Evolutionary conservation across 1,140 invertebrate genomes (phyloP).

Genomic region (Campoletis sonorensis): DNA sequence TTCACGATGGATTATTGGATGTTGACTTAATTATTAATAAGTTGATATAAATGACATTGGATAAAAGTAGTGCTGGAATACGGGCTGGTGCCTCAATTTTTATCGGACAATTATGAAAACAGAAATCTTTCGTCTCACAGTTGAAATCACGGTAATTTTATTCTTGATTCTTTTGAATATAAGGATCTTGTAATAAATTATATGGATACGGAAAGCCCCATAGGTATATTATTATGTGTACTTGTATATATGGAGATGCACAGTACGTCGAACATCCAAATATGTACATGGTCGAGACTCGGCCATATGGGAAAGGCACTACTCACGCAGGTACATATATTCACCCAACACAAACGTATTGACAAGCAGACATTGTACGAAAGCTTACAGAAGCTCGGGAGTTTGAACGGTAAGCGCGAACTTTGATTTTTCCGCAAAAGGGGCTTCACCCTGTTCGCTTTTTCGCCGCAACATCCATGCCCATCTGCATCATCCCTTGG

Average conservation of each 20-base stretch:
- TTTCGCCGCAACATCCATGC: not conserved
- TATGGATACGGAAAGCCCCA: not conserved
- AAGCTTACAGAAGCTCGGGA: constrained; percentile 22
- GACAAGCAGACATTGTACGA: constrained; percentile 23
- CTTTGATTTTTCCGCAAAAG: constrained; percentile 30
- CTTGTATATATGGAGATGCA: not conserved
- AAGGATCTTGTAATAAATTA: not conserved
- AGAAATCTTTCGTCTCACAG: too few relatives aligned
- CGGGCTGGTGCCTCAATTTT: too few relatives aligned
- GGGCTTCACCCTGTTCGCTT: not conserved
- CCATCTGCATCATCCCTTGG: constrained; percentile 25
- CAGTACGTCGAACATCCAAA: not conserved
- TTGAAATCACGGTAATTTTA: too few relatives aligned
- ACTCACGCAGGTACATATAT: not conserved
- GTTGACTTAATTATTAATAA: too few relatives aligned
- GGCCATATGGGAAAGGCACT: not conserved
- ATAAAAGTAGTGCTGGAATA: too few relatives aligned
- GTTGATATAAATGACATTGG: too few relatives aligned
- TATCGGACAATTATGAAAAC: too few relatives aligned
- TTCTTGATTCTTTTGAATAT: not conserved
- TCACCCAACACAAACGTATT: not conserved
- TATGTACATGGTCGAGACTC: not conserved
- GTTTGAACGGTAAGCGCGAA: constrained; percentile 38
- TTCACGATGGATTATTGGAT: too few relatives aligned
- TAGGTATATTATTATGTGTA: not conserved